Base-by-base conservation (phyloP, 1,140 invertebrate species). In the Mycetomoellerius zeteki region DNA sequence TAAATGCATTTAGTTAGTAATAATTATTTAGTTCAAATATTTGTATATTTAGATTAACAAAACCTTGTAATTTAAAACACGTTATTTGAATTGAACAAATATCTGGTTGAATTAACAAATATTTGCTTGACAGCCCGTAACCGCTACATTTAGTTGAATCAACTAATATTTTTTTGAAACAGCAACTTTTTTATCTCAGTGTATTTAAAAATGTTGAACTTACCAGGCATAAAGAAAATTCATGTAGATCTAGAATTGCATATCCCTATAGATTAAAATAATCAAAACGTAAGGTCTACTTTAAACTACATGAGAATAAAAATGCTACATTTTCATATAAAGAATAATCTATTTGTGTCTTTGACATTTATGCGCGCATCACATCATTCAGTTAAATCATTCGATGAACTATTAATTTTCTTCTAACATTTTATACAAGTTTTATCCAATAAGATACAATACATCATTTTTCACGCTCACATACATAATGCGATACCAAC, bases 321-420 rank as follows among this genome's bases (percentile, higher is more conserved):
- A 73, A 8, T 30, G 0, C 3, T 52, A 21, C 12, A 43, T 47
- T 60, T 27, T 47, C 21, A 3, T 21, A 65, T 52, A 33, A 27
- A 72, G 33, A 71, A 43, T 27, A 81, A 67, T 67, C 8, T 52
- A 82, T 58, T 27, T n/a, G 19, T 16, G 8, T 82, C 5, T 72
- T n/a, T 72, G 3, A 58, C 33, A 27, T 54, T 81, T 71, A 10
- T 19, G 0, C 8, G 24, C 14, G n/a, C 12, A 8, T 24, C 5
- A 50, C 67, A 21, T 56, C 6, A 56, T 56, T 56, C n/a, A 56
- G 47, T 16, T 24, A 62, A 60, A 16, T 75, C 6, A 24, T 56
- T 47, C 33, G 0, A 16, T 7, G 33, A 60, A 58, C n/a, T 58
- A 50, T 24, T 33, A 14, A 37, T 27, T 27, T 21, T 30, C 19